phyloP scores from a whole-genome alignment of 2,113 vertebrate genomes.

The Vulpes vulpes region DNA sequence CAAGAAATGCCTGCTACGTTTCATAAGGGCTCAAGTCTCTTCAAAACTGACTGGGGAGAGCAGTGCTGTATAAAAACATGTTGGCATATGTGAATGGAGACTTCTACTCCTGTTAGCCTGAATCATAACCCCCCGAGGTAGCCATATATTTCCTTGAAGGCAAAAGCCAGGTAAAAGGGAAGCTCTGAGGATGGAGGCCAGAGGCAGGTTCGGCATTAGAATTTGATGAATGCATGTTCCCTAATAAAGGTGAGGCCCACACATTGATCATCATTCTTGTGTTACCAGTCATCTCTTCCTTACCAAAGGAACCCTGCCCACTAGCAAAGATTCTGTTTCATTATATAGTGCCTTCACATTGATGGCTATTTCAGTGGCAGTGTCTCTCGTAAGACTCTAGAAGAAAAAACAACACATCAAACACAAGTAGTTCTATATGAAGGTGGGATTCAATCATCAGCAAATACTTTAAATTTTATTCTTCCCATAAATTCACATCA shows the following conservation, averaged over 20 bases:
- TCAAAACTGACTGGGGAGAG: background rate
- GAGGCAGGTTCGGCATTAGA: background rate
- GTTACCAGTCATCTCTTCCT: slow-evolving; percentile 72
- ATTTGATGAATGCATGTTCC: background rate
- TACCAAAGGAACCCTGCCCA: slow-evolving; percentile 96
- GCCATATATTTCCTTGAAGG: background rate
- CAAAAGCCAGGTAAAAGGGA: background rate
- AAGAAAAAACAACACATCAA: slow-evolving; percentile 67
- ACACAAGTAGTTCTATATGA: slow-evolving; percentile 54
- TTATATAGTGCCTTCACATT: slow-evolving; percentile 98
- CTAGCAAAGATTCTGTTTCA: slow-evolving; percentile 96
- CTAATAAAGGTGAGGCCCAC: background rate
- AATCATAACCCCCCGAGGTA: background rate
- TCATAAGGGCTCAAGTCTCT: background rate
- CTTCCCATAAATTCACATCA: background rate
- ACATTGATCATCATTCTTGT: background rate
- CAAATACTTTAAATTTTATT: background rate
- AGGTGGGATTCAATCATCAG: background rate
- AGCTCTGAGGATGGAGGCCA: background rate
- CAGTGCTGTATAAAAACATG: background rate
- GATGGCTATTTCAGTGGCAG: slow-evolving; percentile 96
- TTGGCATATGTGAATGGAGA: background rate
- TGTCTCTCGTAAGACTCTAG: slow-evolving; percentile 96
- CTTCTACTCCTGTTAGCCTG: background rate
- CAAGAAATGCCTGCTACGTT: background rate